phyloP scores from a whole-genome alignment of 2,888 invertebrate genomes.

The Macaria liturata region DNA sequence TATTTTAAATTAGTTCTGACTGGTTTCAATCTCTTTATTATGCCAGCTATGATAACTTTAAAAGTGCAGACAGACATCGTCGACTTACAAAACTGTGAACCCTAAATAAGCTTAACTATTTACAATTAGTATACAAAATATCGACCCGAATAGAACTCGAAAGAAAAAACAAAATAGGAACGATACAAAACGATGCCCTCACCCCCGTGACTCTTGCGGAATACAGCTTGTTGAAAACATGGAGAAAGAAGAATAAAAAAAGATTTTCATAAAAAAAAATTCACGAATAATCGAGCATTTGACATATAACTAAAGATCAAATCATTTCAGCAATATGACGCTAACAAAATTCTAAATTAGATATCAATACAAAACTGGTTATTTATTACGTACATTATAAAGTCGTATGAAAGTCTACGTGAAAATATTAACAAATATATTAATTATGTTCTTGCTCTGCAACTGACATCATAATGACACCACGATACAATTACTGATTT shows the following conservation, averaged over 20 bases:
- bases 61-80: slow-evolving; percentile 39
- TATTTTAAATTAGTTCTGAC: background rate
- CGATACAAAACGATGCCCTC: slow-evolving; percentile 76
- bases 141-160: slow-evolving; percentile 80
- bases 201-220: slow-evolving; percentile 45
- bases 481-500: no score
- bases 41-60: slow-evolving; percentile 28
- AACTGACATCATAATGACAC: no score
- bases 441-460: no score
- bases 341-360: no score
- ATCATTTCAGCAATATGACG: no score
- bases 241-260: background rate
- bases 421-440: no score
- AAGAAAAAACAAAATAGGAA: slow-evolving; percentile 81
- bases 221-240: slow-evolving; percentile 20
- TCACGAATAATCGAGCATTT: no score
- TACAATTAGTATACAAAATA: slow-evolving; percentile 77
- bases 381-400: no score
- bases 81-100: slow-evolving; percentile 49
- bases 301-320: no score
- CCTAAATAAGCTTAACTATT: slow-evolving; percentile 77
- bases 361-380: no score
- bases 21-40: slow-evolving; percentile 1
- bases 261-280: no score
- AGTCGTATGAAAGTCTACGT: no score